phyloP scores from a whole-genome alignment of 30 jellyfish, hydroid and myxozoan species.

The Clytia hemisphaerica region DNA sequence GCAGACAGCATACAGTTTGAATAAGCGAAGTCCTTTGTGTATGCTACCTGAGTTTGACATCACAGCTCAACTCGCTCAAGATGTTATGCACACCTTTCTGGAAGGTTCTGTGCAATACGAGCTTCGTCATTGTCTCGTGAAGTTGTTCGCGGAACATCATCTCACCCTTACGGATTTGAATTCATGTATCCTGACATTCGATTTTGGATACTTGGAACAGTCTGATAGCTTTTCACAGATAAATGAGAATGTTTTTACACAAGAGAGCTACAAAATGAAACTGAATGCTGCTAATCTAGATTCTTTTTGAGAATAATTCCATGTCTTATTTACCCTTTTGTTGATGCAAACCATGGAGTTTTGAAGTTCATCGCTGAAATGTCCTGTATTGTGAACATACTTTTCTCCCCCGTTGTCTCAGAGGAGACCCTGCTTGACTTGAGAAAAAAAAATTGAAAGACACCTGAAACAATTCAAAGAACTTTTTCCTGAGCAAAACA shows the following conservation, averaged over 20 bases:
- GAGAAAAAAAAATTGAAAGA: neutral
- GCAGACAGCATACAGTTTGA: neutral
- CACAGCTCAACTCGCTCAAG: conserved; percentile 13
- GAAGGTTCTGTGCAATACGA: conserved; percentile 32
- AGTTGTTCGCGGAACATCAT: neutral
- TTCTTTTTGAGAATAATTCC: conserved; percentile 21
- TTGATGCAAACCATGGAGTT: neutral
- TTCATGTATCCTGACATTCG: neutral
- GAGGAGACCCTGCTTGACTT: neutral
- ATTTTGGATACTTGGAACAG: conserved; percentile 9
- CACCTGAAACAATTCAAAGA: conserved; percentile 12
- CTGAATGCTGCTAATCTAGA: conserved; percentile 17
- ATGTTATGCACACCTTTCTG: conserved; percentile 20
- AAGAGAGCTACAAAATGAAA: conserved; percentile 28
- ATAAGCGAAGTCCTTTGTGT: conserved; percentile 14
- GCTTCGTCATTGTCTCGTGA: neutral
- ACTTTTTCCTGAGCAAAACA: conserved; percentile 8
- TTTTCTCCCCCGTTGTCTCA: conserved; percentile 13
- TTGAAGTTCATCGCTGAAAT: conserved; percentile 5
- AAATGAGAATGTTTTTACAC: conserved; percentile 7
- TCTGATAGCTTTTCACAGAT: conserved; percentile 18
- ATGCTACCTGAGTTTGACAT: conserved; percentile 12
- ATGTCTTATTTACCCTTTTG: neutral
- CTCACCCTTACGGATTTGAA: conserved; percentile 3
- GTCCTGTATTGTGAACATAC: neutral